These are phyloP conservation scores for Eurystomus glaucurus DNA, from an alignment of 2,797 vertebrate genomes.

Conservation along the genomic window DNA sequence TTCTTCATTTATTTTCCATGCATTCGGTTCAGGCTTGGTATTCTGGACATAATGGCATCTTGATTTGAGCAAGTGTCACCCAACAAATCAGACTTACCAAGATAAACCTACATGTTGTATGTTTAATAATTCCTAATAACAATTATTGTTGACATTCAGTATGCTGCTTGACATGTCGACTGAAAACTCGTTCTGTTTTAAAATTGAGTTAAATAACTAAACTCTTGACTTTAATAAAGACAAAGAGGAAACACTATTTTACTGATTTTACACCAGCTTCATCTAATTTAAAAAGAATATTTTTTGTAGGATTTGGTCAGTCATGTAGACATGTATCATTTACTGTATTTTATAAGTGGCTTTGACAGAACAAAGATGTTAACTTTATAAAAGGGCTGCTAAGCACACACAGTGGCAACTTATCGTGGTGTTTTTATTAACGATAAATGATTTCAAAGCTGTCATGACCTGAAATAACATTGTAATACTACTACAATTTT, in stretches of 20 bases:
- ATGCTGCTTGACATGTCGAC: not conserved
- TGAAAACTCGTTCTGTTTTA: slow-evolving; percentile 24
- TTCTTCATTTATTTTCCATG: not conserved
- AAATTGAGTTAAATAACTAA: slow-evolving; percentile 6
- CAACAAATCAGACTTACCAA: not conserved
- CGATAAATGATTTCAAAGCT: not conserved
- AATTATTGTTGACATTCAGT: not conserved
- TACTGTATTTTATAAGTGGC: not conserved
- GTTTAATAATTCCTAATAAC: not conserved
- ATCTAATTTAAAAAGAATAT: not conserved
- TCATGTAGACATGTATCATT: slow-evolving; percentile 2
- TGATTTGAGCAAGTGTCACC: not conserved
- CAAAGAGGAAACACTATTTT: not conserved
- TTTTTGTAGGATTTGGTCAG: slow-evolving; percentile 19
- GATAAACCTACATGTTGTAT: not conserved
- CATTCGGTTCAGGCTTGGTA: not conserved
- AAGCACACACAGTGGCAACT: not conserved
- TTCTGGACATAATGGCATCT: not conserved
- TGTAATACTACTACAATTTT: not conserved
- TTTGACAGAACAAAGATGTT: slow-evolving; percentile 34
- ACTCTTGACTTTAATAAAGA: not conserved
- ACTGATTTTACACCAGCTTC: not conserved
- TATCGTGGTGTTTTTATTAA: slow-evolving; percentile 22
- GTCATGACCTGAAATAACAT: not conserved
- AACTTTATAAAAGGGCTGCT: slow-evolving; percentile 14